Evolutionary conservation across 2,113 vertebrate species (phyloP), one percentile per base, ranked within the genome.

Genomic region (Tamias sibiricus): DNA sequence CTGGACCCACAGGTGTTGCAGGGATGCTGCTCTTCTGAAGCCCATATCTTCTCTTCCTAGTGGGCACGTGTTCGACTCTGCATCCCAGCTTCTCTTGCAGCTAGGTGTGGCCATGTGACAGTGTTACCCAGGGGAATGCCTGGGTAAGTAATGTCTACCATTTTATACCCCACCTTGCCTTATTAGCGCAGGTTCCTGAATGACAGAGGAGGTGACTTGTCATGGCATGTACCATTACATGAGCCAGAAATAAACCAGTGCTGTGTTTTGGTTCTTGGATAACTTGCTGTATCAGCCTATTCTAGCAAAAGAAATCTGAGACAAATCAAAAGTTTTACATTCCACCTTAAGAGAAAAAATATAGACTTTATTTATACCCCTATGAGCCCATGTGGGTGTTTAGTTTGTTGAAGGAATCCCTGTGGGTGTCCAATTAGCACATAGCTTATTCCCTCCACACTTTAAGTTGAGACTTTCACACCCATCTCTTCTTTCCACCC

Each of bases 181-280:
- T 8, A 17, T 62, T 49, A 40, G 19, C 24, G 6, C 8, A 14
- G 35, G 14, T 57, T n/a, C 66, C 52, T 44, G 32, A 74, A 14
- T 22, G 19, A 35, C 14, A 28, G 74, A 47, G 44, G 57, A 47
- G 42, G 28, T 64, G 4, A 26, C 52, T 49, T 37, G n/a, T 42
- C 16, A 2, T 1, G 17, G 26, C 2, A 1, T 20, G n/a, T 37
- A 37, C 35, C 32, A 22, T 6, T 19, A 22, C 3, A 1, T 2
- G 32, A 54, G 44, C 62, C 26, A 69, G 54, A 80, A 81, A n/a
- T 47, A 14, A 35, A n/a, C 49, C 52, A 81, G 26, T 20, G 35
- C 28, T 47, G 69, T 17, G 47, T 35, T 75, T 28, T 52, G 30
- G 72, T 68, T 82, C 42, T 44, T 80, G 68, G 30, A 20, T 80